Evolutionary conservation across 2,797 vertebrate genomes (phyloP).

Genomic region (Lophotriccus pileatus): DNA sequence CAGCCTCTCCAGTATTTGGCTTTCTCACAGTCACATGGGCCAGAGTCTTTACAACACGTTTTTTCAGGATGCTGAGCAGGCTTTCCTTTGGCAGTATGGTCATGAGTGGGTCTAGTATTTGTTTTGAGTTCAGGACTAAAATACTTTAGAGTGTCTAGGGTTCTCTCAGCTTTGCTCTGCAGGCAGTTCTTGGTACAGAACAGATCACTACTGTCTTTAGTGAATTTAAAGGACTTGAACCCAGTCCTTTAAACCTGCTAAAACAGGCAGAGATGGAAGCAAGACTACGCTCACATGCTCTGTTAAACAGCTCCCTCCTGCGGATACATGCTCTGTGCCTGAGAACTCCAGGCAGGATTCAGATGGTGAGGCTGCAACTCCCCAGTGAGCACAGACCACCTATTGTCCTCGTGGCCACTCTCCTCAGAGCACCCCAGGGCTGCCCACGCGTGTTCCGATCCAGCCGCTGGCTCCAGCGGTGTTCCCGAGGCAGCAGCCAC

Average conservation of each 20-base stretch:
- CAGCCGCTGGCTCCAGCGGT: background rate
- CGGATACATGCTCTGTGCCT: slow-evolving; percentile 8
- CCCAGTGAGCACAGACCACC: slow-evolving; percentile 26
- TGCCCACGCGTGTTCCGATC: background rate
- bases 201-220: background rate
- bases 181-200: slow-evolving; percentile 53
- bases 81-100: slow-evolving; percentile 64
- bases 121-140: slow-evolving; percentile 40
- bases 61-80: slow-evolving; percentile 4
- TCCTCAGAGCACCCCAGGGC: background rate
- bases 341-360: slow-evolving; percentile 32
- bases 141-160: slow-evolving; percentile 26
- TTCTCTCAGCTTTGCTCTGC: background rate
- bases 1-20: slow-evolving; percentile 4
- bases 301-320: slow-evolving; percentile 33
- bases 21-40: slow-evolving; percentile 9
- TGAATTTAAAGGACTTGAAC: slow-evolving; percentile 12
- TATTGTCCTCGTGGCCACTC: background rate
- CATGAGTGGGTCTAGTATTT: background rate
- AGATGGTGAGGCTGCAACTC: slow-evolving; percentile 20
- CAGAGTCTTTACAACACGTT: slow-evolving; percentile 8
- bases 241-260: slow-evolving; percentile 24
- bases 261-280: slow-evolving; percentile 48
- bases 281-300: slow-evolving; percentile 49
- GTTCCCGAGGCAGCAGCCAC: background rate